Evolutionary conservation across 2,888 invertebrate genomes (phyloP).

Genomic region (Polietes domitor): DNA sequence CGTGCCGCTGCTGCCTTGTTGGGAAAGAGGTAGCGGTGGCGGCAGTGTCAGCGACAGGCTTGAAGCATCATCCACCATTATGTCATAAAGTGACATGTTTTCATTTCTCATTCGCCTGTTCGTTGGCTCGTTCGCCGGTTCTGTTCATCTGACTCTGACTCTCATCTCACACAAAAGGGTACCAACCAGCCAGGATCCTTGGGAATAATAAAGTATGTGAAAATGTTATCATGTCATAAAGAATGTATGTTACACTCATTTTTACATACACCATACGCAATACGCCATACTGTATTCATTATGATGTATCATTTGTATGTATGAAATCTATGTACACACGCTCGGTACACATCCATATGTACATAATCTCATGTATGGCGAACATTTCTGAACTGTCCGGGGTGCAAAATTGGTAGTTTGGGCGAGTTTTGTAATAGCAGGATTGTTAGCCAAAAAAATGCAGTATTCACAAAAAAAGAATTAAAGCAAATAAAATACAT

Average conservation of each 20-base stretch:
- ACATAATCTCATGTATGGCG: no score
- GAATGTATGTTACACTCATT: slow-evolving; percentile 12
- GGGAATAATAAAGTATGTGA: slow-evolving; percentile 47
- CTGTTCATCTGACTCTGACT: no score
- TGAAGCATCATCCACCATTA: slow-evolving; percentile 16
- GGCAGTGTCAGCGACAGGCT: neutral
- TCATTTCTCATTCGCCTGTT: slow-evolving; percentile 21
- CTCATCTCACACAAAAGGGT: no score
- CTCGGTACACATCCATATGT: no score
- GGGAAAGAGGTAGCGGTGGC: neutral
- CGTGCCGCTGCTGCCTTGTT: neutral
- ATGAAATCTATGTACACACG: neutral
- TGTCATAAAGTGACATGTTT: slow-evolving; percentile 36
- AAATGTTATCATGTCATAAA: slow-evolving; percentile 53
- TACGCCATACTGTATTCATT: slow-evolving; percentile 23
- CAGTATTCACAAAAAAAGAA: no score
- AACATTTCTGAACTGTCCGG: no score
- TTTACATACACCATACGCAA: slow-evolving; percentile 25
- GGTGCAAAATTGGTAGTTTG: no score
- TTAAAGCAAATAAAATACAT: no score
- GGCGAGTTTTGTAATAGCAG: no score
- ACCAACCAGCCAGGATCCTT: neutral
- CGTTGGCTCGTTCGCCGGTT: neutral
- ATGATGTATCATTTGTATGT: slow-evolving; percentile 1
- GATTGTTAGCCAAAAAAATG: no score